Percentiles rank a stretch among this genome's conserved stretches.
These are phyloP conservation scores for Phoxinus phoxinus DNA, from an alignment of 2,113 vertebrate species.

Conservation along the genomic window DNA sequence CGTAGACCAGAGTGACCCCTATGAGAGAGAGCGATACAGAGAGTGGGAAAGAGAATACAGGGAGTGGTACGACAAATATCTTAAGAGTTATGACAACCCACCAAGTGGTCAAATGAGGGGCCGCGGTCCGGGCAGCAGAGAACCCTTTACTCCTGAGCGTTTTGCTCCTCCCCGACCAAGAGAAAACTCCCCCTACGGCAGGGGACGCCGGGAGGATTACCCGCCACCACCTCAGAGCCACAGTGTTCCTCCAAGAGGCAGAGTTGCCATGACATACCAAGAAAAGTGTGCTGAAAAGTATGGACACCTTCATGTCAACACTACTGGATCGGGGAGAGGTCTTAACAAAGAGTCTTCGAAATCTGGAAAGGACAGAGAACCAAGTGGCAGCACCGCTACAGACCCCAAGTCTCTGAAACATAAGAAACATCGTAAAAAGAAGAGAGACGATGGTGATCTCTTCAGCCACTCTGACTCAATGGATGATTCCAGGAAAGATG, in stretches of 20 bases:
- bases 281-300: slow-evolving; percentile 78
- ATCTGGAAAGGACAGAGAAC: slow-evolving; percentile 72
- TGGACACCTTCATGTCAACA: slow-evolving; percentile 68
- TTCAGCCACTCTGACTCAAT: slow-evolving; percentile 73
- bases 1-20: slow-evolving; percentile 84
- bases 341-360: slow-evolving; percentile 75
- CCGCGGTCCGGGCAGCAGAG: slow-evolving; percentile 75
- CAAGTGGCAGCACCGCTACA: slow-evolving; percentile 65
- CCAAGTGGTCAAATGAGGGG: slow-evolving; percentile 76
- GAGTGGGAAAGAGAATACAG: slow-evolving; percentile 92
- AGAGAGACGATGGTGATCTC: slow-evolving; percentile 85
- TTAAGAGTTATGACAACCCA: slow-evolving; percentile 80
- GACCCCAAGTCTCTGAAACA: slow-evolving; percentile 80
- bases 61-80: slow-evolving; percentile 95
- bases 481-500: slow-evolving; percentile 79
- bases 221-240: slow-evolving; percentile 73
- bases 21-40: slow-evolving; percentile 85
- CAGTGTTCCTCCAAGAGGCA: slow-evolving; percentile 63
- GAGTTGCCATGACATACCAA: slow-evolving; percentile 72
- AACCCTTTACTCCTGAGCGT: slow-evolving; percentile 77
- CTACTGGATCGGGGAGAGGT: slow-evolving; percentile 30
- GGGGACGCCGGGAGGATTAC: slow-evolving; percentile 76
- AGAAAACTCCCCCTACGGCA: slow-evolving; percentile 86
- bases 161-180: slow-evolving; percentile 74
- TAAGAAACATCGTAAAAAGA: slow-evolving; percentile 86